Conservation (phyloP, 2,888 invertebrate species). For the Strigamia crassipes region DNA sequence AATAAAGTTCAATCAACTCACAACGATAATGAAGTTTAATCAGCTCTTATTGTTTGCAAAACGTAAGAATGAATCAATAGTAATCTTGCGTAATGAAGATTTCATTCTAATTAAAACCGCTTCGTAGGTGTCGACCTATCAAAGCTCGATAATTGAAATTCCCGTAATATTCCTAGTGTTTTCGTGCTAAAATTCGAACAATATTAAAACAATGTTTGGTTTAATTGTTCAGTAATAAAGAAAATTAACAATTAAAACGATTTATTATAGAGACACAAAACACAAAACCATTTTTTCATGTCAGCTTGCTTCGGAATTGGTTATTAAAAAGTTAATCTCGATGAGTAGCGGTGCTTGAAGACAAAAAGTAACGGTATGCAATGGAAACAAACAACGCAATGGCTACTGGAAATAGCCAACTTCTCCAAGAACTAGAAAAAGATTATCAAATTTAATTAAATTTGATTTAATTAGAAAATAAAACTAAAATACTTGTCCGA, state of each 20-base stretch:
- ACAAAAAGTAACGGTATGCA: constrained; percentile 56
- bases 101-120: too few relatives aligned
- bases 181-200: too few relatives aligned
- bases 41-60: too few relatives aligned
- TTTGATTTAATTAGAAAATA: constrained; percentile 17
- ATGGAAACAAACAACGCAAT: constrained; percentile 56
- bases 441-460: neutral
- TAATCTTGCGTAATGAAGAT: too few relatives aligned
- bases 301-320: neutral
- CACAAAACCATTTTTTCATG: neutral
- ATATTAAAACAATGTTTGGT: too few relatives aligned
- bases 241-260: neutral
- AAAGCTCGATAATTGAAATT: too few relatives aligned
- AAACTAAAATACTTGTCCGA: neutral
- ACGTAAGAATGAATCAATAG: too few relatives aligned
- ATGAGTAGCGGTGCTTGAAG: constrained; percentile 52
- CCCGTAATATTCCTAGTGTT: too few relatives aligned
- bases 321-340: constrained; percentile 23
- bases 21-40: too few relatives aligned
- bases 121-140: too few relatives aligned
- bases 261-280: neutral
- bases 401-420: constrained; percentile 57
- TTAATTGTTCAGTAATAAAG: too few relatives aligned
- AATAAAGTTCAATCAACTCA: too few relatives aligned
- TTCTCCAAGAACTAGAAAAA: constrained; percentile 55